phyloP scores from a whole-genome alignment of 2,797 vertebrate genomes.

The Gallirallus australis region DNA sequence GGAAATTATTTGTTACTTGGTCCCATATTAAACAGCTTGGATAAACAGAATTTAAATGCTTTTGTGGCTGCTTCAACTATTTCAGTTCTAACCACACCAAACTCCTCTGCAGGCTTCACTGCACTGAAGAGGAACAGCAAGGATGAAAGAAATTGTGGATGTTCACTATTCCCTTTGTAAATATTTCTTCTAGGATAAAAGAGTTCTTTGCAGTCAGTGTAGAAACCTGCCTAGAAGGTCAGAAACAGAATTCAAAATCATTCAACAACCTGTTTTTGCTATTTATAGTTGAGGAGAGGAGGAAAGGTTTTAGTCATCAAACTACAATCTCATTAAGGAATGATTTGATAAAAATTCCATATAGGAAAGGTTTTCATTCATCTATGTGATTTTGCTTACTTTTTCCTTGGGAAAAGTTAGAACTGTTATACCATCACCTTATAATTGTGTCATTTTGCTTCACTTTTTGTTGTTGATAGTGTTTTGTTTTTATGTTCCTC shows the following conservation, averaged over 20 bases:
- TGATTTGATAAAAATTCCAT: neutral
- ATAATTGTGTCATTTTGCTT: neutral
- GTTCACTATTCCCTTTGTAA: constrained; percentile 11
- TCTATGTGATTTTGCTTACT: neutral
- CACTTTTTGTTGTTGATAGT: neutral
- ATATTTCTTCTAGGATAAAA: neutral
- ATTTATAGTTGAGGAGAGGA: neutral
- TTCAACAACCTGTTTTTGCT: neutral
- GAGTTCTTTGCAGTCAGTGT: neutral
- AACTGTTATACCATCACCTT: neutral
- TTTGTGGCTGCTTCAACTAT: neutral
- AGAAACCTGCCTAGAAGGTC: neutral
- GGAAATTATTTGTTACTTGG: neutral
- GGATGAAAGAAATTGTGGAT: neutral
- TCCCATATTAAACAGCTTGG: neutral
- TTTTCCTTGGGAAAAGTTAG: neutral
- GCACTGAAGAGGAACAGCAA: neutral
- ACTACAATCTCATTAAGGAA: neutral
- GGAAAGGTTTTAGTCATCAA: neutral
- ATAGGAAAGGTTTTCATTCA: neutral
- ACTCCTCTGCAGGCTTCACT: neutral
- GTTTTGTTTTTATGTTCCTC: neutral
- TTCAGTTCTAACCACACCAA: neutral
- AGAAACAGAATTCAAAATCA: neutral
- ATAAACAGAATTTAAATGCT: neutral